Base-by-base conservation (phyloP, 2,797 vertebrate species). In the Xenentodon cancila region DNA sequence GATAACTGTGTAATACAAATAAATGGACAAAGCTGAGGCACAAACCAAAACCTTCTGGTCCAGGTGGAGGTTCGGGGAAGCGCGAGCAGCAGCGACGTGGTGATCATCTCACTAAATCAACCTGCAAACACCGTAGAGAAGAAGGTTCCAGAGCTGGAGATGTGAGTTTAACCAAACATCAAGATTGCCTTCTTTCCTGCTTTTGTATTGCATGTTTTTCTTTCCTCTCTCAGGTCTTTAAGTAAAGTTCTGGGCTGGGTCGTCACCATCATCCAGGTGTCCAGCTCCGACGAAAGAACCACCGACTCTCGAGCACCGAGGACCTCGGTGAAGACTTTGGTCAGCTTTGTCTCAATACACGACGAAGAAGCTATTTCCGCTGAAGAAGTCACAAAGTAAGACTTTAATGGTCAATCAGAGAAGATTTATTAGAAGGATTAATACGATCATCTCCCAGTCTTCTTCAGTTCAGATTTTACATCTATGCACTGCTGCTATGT, bases 11-110 rank as follows among this genome's bases (percentile, higher is more conserved):
- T 30, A 30, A 30, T 30, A 30, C 3, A 30, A 30, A 30, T 3
- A 30, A 30, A 30, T 30, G 27, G 27, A 30, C 27, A 30, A 30
- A 3, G 27, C 7, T 3, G 7, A 30, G 3, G 27, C 7, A 3
- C 27, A 53, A 9, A 52, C 22, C 0, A 7, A 48, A 5, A 9
- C 49, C 42, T 45, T 51, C 45, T 59, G 60, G 55, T 61, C 30
- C 71, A 95, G 94, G 84, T 95, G 66, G 77, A 5, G 0, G 69
- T 95, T 9, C 66, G 85, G 57, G 40, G 71, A 18, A 86, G 80
- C 16, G 60, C 5, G 16, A 85, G 84, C 59, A 65, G 62, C 49
- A 59, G 51, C 0, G 87, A 92, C 20, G 20, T 92, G 2, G 92
- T 91, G 54, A 49, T 69, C 46, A 68, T 95, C 57, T 81, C 73